Evolutionary conservation across 2,888 invertebrate species (phyloP), one percentile per base, ranked within the genome.

Genomic region (Stegana nigrithorax): DNA sequence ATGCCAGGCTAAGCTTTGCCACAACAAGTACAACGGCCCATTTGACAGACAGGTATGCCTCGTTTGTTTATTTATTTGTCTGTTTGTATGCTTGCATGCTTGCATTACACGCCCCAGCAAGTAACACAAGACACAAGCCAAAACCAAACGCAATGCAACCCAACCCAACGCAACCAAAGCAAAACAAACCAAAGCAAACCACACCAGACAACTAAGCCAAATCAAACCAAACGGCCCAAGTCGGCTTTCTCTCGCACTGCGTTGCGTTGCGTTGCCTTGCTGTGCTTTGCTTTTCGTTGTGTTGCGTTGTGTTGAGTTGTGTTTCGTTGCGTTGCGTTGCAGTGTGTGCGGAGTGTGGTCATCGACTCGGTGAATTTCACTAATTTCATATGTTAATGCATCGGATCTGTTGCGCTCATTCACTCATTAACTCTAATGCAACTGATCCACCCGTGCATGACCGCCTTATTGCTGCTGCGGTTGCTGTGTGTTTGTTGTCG

Each of bases 281-380:
- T n/a, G n/a, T n/a, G n/a, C n/a, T n/a, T n/a, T n/a, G n/a, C n/a
- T n/a, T n/a, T n/a, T n/a, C n/a, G n/a, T n/a, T n/a, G n/a, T n/a
- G n/a, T n/a, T n/a, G n/a, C n/a, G n/a, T n/a, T n/a, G n/a, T n/a
- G n/a, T n/a, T n/a, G n/a, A n/a, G n/a, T n/a, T n/a, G n/a, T n/a
- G n/a, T n/a, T n/a, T n/a, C n/a, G n/a, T 5, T 39, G 10, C 17
- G 39, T 8, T 1, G n/a, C 17, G 39, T 36, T 8, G 10, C 5
- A 14, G 39, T 39, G 39, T 39, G 10, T 29, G 29, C 21, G 47
- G n/a, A 21, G 1, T 47, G 21, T 25, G 25, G 47, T 29, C 66
- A 66, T 74, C n/a, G n/a, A n/a, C n/a, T n/a, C 69, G 72, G 68
- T 68, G 60, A 76, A 73, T 65, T 69, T 70, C 62, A 73, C 70